These are phyloP conservation scores for Coelogynopora nodosa DNA, from an alignment of 2,888 invertebrate genomes.

Conservation along the genomic window DNA sequence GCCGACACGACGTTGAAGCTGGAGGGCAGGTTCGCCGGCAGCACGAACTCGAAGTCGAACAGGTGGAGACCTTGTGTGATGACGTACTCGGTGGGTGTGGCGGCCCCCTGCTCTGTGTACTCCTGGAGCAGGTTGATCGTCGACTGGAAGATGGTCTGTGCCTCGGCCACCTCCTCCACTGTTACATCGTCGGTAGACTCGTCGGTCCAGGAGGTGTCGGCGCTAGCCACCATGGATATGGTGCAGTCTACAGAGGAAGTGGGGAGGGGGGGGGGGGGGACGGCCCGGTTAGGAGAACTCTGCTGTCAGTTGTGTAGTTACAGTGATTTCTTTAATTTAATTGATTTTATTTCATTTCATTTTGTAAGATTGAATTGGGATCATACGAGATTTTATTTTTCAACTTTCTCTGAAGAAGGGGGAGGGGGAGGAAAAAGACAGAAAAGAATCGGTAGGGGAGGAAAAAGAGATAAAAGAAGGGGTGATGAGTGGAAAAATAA, in stretches of 20 bases:
- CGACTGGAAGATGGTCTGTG: not conserved
- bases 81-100: constrained; percentile 31
- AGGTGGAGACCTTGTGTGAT: constrained; percentile 42
- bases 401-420: too few relatives aligned
- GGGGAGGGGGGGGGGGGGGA: too few relatives aligned
- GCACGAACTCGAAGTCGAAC: constrained; percentile 45
- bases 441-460: too few relatives aligned
- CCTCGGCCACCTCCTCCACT: not conserved
- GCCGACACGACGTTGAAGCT: constrained; percentile 29
- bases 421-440: too few relatives aligned
- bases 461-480: too few relatives aligned
- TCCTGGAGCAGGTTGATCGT: not conserved
- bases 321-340: too few relatives aligned
- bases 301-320: too few relatives aligned
- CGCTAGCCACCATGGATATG: not conserved
- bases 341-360: too few relatives aligned
- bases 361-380: too few relatives aligned
- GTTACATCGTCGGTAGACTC: not conserved
- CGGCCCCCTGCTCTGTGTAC: not conserved
- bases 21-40: constrained; percentile 44
- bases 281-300: too few relatives aligned
- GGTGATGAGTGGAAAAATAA: too few relatives aligned
- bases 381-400: too few relatives aligned
- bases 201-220: not conserved
- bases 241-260: not conserved